Evolutionary conservation across 2,797 vertebrate genomes (phyloP).

Genomic region (Champsocephalus esox): DNA sequence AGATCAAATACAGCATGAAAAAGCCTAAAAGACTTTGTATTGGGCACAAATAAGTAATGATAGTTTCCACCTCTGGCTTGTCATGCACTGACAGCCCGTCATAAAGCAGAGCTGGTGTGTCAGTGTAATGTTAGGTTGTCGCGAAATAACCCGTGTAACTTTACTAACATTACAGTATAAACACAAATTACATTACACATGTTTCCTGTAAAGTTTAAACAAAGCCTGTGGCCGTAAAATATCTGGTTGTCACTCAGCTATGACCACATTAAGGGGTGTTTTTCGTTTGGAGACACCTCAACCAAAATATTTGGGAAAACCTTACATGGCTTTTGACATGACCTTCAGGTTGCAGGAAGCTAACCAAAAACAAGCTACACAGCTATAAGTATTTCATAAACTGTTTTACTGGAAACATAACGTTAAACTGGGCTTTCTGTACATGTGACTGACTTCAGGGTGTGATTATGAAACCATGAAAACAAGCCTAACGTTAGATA

Average conservation of each 20-base stretch:
- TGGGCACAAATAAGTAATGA: no score
- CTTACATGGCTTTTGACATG: constrained; percentile 30
- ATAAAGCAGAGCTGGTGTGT: neutral
- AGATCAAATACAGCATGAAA: no score
- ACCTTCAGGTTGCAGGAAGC: constrained; percentile 67
- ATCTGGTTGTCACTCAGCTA: accelerated
- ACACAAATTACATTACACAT: neutral
- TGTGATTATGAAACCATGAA: neutral
- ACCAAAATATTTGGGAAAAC: neutral
- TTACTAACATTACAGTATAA: neutral
- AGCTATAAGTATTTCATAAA: no score
- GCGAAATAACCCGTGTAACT: constrained; percentile 19
- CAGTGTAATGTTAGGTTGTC: neutral
- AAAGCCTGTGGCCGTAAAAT: neutral
- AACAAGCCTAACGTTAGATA: neutral
- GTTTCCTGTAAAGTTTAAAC: neutral
- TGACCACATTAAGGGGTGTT: neutral
- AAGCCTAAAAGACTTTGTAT: no score
- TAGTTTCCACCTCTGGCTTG: neutral
- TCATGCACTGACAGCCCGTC: neutral
- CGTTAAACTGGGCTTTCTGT: accelerated
- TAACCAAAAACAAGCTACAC: neutral
- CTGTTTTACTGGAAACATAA: accelerated
- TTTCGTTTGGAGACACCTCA: neutral
- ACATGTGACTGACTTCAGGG: neutral